These are phyloP conservation scores for Coelinius sp. DNA, from an alignment of 2,888 invertebrate genomes.

Conservation along the genomic window DNA sequence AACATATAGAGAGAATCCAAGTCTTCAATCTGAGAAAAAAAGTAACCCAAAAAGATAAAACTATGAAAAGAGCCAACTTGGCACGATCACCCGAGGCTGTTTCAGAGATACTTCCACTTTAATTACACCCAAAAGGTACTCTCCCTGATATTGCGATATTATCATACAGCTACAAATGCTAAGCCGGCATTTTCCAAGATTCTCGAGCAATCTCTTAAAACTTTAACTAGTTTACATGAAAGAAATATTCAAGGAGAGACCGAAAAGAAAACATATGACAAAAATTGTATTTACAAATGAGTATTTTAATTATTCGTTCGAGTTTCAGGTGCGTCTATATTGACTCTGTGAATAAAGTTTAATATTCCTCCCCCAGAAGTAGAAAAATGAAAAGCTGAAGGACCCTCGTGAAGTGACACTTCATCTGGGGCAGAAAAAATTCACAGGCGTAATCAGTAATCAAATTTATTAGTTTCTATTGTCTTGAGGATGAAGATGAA, in stretches of 20 bases:
- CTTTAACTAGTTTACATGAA: conserved; percentile 16
- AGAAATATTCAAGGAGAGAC: not conserved
- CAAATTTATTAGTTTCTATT: conserved; percentile 71
- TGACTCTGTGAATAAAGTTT: conserved; percentile 27
- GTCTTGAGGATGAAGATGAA: conserved; percentile 61
- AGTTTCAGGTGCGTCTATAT: not conserved
- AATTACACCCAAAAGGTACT: conserved; percentile 62
- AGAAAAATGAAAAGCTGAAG: conserved; percentile 19
- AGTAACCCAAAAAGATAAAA: not conserved
- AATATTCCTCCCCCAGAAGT: conserved; percentile 32
- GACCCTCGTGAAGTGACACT: conserved; percentile 29
- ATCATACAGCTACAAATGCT: conserved; percentile 62
- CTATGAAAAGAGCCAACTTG: conserved; percentile 5
- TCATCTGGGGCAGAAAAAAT: conserved; percentile 46
- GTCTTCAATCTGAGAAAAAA: not conserved
- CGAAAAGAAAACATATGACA: not conserved
- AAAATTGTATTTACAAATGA: not conserved
- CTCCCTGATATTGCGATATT: conserved; percentile 63
- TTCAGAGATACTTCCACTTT: conserved; percentile 68
- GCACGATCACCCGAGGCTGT: conserved; percentile 64
- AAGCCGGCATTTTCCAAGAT: conserved; percentile 47
- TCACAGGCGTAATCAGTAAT: conserved; percentile 69
- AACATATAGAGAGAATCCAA: not conserved
- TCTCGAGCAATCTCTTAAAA: conserved; percentile 21
- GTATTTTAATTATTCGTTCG: conserved; percentile 1